These are phyloP conservation scores for Sylvia atricapilla DNA, from an alignment of 2,113 vertebrate genomes.

Conservation along the genomic window DNA sequence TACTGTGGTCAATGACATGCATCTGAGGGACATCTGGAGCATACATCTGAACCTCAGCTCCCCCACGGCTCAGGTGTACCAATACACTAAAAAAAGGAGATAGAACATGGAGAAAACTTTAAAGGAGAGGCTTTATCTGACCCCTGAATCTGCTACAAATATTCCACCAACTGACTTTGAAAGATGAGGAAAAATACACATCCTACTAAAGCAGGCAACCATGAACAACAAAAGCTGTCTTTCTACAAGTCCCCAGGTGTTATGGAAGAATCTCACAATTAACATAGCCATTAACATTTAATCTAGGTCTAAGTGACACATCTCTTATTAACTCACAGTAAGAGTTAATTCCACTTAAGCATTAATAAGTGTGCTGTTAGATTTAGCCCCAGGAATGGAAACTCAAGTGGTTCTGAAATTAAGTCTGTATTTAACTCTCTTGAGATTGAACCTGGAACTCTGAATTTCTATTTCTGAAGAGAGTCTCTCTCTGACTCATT, in stretches of 20 bases:
- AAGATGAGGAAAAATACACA: background rate
- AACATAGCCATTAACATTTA: background rate
- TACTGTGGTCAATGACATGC: conserved; percentile 91
- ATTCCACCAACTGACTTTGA: background rate
- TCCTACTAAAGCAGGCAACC: background rate
- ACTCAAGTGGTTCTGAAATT: background rate
- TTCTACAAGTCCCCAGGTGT: background rate
- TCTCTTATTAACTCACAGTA: background rate
- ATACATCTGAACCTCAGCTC: conserved; percentile 86
- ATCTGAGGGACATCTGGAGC: conserved; percentile 88
- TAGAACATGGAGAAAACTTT: background rate
- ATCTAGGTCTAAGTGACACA: background rate
- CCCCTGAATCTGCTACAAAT: background rate
- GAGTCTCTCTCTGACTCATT: background rate
- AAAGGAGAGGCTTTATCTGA: background rate
- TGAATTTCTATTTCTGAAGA: background rate
- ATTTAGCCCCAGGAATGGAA: background rate
- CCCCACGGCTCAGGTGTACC: conserved; percentile 85
- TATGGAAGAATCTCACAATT: background rate
- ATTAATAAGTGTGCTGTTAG: background rate
- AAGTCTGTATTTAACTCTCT: background rate
- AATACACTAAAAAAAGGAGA: conserved; percentile 69
- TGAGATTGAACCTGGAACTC: background rate
- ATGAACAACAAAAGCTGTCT: background rate
- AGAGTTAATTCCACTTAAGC: background rate